Base-by-base conservation (phyloP, 2,888 invertebrate genomes). In the Lissocephala sabroskyi region DNA sequence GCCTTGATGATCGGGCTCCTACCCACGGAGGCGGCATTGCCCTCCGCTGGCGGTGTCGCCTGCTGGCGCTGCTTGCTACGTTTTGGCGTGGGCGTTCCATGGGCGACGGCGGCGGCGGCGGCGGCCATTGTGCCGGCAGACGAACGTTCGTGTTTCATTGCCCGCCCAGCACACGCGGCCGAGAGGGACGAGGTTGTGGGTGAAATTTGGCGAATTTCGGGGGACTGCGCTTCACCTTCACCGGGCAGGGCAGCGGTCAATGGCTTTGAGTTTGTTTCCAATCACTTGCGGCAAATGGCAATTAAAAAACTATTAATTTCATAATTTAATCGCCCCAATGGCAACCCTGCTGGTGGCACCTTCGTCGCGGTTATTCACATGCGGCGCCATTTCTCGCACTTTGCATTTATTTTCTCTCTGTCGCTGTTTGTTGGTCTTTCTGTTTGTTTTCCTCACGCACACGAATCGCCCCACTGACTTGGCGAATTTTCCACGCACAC, bases 1-100 rank as follows among this genome's bases (percentile, higher is more conserved):
- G 84, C 83, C 59, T 83, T 84, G 45, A 80, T 82, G 5, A 84
- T 83, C 46, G 84, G 82, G 52, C 83, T 83, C 17, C 80, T 79
- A 9, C 79, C 60, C 11, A 59, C 23, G n/a, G n/a, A n/a, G 41
- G 49, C 40, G 42, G 56, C 11, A n/a, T 55, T 26, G 26, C 65
- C 64, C 23, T 54, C 6, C n/a, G n/a, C n/a, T n/a, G n/a, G n/a
- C n/a, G n/a, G n/a, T n/a, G n/a, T n/a, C 11, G 44, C 53, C 14
- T 41, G 49, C 2, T 60, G 54, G 18, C 60, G 47, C 36, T 46
- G 59, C 32, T 65, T 62, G 23, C 52, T 43, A 6, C 49, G 50
- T 29, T 62, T 61, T 5, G 46, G 46, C 28, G 56, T 47, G 1
- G 45, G 57, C 35, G 55, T 7, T n/a, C n/a, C n/a, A 16, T 35